Base-by-base conservation (phyloP, 2,888 invertebrate species). In the Tetragonisca angustula region DNA sequence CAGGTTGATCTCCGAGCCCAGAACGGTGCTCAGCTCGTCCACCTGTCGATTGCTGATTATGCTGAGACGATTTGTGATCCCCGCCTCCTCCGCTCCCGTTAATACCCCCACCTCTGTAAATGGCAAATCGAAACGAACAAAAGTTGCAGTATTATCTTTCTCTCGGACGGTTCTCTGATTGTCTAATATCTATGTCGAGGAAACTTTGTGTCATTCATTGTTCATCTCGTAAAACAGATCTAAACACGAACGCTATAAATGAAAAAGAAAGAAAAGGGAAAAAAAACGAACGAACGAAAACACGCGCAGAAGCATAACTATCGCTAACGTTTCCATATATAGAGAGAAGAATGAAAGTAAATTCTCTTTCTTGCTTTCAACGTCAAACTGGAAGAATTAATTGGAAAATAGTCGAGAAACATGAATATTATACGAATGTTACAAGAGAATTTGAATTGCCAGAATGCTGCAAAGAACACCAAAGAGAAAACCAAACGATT, bases 11-110 rank as follows among this genome's bases (percentile, higher is more conserved):
- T 94, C 94, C 94, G 93, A 92, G 93, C 90, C 94, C 94, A 94
- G 94, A 88, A 91, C 94, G 94, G 93, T 94, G 94, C 87, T 94
- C 94, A 93, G 92, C 86, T 92, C 94, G 93, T 95, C 92, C 95
- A 94, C 95, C 95, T 92, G 95, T 94, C 94, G 95, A 93, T 94
- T 96, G 94, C 95, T 95, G 85, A 94, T 94, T 94, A 93, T 95
- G 94, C 94, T 95, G 92, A 95, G 94, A 94, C 90, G 94, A 93
- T 92, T 94, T 94, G 92, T 94, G 93, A 92, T 94, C 94, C 89
- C 92, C 92, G 87, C 90, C 91, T 91, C 91, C 92, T 91, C 94
- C 93, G 85, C 92, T 93, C 86, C 94, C 94, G 91, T 94, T 93
- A 92, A 93, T 92, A 90, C 94, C 93, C 93, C 94, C 94, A 94